Conservation (phyloP, 2,888 invertebrate species). For the Onthophagus sagittarius region DNA sequence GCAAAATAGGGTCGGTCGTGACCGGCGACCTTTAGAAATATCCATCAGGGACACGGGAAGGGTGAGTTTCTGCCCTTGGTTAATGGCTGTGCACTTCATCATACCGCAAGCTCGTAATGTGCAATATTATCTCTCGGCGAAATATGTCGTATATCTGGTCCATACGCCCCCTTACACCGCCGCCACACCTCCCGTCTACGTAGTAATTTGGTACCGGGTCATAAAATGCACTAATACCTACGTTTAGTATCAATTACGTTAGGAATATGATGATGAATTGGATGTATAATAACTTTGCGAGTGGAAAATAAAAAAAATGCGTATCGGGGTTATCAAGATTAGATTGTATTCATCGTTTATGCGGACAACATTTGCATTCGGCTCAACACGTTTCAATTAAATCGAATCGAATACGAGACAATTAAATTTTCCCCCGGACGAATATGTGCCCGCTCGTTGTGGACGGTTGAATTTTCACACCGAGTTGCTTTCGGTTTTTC, state of each 20-base stretch:
- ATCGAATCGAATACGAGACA: neutral
- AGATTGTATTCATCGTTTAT: too few species aligned
- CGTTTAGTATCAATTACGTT: neutral
- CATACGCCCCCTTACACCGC: neutral
- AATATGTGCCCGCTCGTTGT: neutral
- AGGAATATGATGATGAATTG: neutral
- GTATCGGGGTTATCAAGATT: too few species aligned
- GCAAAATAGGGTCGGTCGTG: constrained; percentile 2
- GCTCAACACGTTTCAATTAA: neutral
- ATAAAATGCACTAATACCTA: neutral
- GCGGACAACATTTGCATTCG: too few species aligned
- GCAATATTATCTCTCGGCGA: neutral
- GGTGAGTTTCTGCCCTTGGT: constrained; percentile 5
- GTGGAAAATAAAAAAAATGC: too few species aligned
- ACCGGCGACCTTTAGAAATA: constrained; percentile 6
- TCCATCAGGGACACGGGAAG: constrained; percentile 3
- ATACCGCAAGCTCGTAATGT: neutral
- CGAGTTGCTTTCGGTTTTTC: neutral
- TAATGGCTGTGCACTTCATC: constrained; percentile 6
- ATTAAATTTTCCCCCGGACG: neutral
- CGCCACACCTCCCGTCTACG: neutral
- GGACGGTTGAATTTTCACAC: neutral
- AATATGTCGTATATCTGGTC: neutral
- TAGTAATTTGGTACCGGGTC: neutral
- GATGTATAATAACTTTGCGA: neutral